A percentile compares a stretch with the other conserved stretches of the same genome.
Evolutionary conservation across 1,140 invertebrate species (phyloP).

Genomic region (Aphis gossypii): DNA sequence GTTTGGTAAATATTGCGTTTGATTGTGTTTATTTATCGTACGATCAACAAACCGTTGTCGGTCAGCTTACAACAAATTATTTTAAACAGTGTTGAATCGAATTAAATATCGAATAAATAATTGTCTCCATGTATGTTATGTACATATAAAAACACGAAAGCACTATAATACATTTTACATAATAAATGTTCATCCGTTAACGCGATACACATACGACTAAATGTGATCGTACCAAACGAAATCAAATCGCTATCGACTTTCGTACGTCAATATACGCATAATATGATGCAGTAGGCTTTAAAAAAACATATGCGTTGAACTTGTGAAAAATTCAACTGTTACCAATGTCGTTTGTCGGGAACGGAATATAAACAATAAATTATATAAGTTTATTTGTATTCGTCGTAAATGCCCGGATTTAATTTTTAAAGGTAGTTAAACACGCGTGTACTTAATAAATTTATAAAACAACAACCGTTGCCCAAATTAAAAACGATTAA

Average conservation of each 20-base stretch:
- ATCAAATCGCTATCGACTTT: neutral
- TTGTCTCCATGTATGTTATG: neutral
- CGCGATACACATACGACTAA: neutral
- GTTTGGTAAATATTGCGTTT: neutral
- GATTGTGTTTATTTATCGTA: neutral
- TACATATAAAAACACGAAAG: neutral
- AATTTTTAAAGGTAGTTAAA: neutral
- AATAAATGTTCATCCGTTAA: neutral
- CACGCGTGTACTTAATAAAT: constrained; percentile 5
- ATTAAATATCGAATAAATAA: neutral
- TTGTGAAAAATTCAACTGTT: neutral
- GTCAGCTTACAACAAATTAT: neutral
- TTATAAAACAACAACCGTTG: neutral
- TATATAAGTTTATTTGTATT: neutral
- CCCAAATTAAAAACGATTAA: neutral
- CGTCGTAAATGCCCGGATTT: neutral
- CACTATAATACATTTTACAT: neutral
- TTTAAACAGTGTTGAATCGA: neutral
- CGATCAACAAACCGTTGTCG: too few relatives aligned
- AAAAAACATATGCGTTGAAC: neutral
- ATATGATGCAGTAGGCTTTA: neutral
- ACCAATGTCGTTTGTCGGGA: neutral
- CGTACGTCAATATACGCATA: neutral
- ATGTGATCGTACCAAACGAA: neutral
- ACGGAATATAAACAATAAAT: neutral